A percentile compares a stretch with the other conserved stretches of the same genome.
phyloP scores from a whole-genome alignment of 2,113 vertebrate genomes.

The Panthera tigris region DNA sequence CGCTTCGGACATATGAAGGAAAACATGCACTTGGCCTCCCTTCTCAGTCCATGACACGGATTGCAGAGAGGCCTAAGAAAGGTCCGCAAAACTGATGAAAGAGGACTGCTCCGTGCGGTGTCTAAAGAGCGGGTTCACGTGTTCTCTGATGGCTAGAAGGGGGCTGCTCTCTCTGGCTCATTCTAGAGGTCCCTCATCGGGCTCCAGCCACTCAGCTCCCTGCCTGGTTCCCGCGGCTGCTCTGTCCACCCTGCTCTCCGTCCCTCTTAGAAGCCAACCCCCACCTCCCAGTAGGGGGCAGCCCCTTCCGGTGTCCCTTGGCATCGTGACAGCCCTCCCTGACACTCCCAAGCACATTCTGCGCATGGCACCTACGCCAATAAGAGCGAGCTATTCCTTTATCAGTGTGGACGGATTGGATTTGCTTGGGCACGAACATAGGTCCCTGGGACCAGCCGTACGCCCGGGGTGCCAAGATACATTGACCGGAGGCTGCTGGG shows the following conservation, averaged over 20 bases:
- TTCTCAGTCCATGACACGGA: background rate
- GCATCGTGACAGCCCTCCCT: background rate
- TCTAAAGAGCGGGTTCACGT: background rate
- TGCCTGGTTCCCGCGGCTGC: background rate
- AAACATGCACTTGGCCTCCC: background rate
- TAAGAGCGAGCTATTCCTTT: background rate
- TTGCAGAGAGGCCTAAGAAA: background rate
- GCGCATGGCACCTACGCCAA: background rate
- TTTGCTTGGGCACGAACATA: background rate
- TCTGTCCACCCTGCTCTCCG: background rate
- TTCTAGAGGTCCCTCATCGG: background rate
- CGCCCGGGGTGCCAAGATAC: rapidly evolving
- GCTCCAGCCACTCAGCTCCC: background rate
- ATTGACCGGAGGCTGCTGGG: background rate
- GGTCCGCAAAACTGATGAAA: background rate
- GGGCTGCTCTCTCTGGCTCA: rapidly evolving
- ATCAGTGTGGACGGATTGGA: background rate
- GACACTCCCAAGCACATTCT: background rate
- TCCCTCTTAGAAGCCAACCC: background rate
- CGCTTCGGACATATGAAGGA: background rate
- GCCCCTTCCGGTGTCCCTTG: background rate
- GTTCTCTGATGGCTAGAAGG: background rate
- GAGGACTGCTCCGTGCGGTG: background rate
- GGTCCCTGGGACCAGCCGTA: background rate
- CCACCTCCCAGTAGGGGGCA: background rate